phyloP scores from a whole-genome alignment of 2,888 invertebrate genomes.

The Dasysyrphus tricinctus region DNA sequence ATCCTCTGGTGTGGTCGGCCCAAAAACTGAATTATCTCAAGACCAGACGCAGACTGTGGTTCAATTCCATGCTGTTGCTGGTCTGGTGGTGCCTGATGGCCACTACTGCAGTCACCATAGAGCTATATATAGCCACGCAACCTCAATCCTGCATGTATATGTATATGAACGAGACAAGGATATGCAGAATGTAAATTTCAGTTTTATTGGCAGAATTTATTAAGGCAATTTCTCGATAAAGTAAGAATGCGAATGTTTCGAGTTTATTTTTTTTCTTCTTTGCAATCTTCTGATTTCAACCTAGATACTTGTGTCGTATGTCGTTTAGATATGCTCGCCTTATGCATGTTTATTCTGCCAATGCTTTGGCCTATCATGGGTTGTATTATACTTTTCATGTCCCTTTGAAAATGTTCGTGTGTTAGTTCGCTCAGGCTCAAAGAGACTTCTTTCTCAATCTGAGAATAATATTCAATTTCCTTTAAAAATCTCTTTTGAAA shows the following conservation, averaged over 20 bases:
- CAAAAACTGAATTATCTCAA: slow-evolving; percentile 53
- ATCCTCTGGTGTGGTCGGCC: slow-evolving; percentile 40
- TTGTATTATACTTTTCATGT: background rate
- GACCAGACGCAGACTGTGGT: slow-evolving; percentile 30
- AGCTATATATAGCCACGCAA: background rate
- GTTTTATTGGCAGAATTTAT: slow-evolving; percentile 71
- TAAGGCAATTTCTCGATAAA: slow-evolving; percentile 55
- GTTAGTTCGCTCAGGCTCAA: no score
- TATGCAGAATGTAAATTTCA: slow-evolving; percentile 68
- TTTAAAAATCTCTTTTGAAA: no score
- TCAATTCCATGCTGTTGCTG: slow-evolving; percentile 56
- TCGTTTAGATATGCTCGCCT: slow-evolving; percentile 9
- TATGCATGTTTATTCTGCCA: background rate
- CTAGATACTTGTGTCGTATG: slow-evolving; percentile 39
- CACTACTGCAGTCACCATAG: slow-evolving; percentile 27
- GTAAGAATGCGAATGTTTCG: slow-evolving; percentile 36
- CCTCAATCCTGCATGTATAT: slow-evolving; percentile 9
- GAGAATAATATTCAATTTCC: no score
- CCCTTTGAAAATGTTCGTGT: no score
- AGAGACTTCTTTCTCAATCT: no score
- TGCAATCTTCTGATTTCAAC: slow-evolving; percentile 19
- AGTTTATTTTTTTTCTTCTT: slow-evolving; percentile 12
- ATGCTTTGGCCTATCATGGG: background rate
- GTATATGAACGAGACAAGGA: slow-evolving; percentile 28
- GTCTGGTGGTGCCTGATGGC: slow-evolving; percentile 16